These are phyloP conservation scores for Ichneumoninae sp. DNA, from an alignment of 2,888 invertebrate species.

Conservation along the genomic window DNA sequence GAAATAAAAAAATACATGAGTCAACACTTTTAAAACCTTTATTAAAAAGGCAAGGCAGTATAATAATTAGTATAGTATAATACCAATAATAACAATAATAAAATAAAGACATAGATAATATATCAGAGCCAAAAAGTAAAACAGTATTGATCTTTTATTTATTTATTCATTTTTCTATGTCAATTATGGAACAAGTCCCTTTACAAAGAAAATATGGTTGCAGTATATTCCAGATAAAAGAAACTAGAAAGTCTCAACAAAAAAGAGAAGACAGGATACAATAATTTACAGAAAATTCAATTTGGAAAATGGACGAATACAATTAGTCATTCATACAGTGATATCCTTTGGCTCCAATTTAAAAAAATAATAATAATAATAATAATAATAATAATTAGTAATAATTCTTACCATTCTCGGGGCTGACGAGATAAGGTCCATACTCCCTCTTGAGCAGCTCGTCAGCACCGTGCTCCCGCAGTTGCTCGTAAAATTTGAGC, in stretches of 20 bases:
- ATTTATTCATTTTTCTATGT: too few relatives aligned
- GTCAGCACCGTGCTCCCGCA: slow-evolving; percentile 99
- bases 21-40: background rate
- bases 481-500: slow-evolving; percentile 98
- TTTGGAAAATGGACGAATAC: too few relatives aligned
- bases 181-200: too few relatives aligned
- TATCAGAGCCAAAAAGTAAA: background rate
- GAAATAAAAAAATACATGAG: slow-evolving; percentile 1
- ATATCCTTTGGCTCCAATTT: background rate
- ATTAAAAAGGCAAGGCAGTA: background rate
- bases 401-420: slow-evolving; percentile 91
- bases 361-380: background rate
- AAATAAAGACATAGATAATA: background rate
- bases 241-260: too few relatives aligned
- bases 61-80: background rate
- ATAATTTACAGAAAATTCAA: too few relatives aligned
- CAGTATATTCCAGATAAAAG: too few relatives aligned
- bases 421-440: slow-evolving; percentile 91
- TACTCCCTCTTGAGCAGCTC: slow-evolving; percentile 97
- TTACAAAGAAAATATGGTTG: background rate
- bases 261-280: too few relatives aligned
- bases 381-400: background rate
- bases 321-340: too few relatives aligned
- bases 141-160: background rate
- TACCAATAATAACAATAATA: background rate